Evolutionary conservation across 2,888 invertebrate genomes (phyloP), one percentile per base, ranked within the genome.

Genomic region (Nymphalis urticae): DNA sequence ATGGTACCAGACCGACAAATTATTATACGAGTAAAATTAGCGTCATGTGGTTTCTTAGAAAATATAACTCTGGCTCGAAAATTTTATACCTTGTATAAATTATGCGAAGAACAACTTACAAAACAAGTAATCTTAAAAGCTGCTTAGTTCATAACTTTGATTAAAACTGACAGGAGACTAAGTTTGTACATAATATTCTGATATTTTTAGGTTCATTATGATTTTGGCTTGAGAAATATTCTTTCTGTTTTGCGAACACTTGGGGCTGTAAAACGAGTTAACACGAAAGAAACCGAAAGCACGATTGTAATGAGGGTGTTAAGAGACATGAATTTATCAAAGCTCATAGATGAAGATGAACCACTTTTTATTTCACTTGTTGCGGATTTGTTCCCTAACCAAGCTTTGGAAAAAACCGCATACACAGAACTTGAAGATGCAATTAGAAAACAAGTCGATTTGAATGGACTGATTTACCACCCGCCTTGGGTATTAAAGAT

Each of bases 1-100:
- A 98, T 99, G 98, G 98, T 99, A 19, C 98, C 99, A 0, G 99
- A 99, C 86, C 93, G 98, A 70, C 98, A 98, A 89, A 99, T 99
- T 80, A 99, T 99, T 80, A 99, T 99, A 76, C 93, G 98, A 73
- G 99, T 99, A 0, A 99, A 99, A 89, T 90, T 99, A 63, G 98
- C 98, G 21, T 97, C 97, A 75, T 98, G 98, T 84, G 99, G 99
- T 36, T 99, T 99, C 86, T 90, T 98, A 54, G 98, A 99, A 86
- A 99, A 99, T 84, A 97, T 98, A 51, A 97, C 98, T 0, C 91
- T 99, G 10, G 98, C 99, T 0, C 94, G 98, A 76, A 99, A 99
- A 86, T 99, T 99, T 90, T 99, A 97, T 89, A 99, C 98, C 0
- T 92, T 99, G 21, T 99, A 99, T 86, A 99, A 98, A 86, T 92